Evolutionary conservation across 2,888 invertebrate species (phyloP), one percentile per base, ranked within the genome.

Genomic region (Drosophila subquinaria): DNA sequence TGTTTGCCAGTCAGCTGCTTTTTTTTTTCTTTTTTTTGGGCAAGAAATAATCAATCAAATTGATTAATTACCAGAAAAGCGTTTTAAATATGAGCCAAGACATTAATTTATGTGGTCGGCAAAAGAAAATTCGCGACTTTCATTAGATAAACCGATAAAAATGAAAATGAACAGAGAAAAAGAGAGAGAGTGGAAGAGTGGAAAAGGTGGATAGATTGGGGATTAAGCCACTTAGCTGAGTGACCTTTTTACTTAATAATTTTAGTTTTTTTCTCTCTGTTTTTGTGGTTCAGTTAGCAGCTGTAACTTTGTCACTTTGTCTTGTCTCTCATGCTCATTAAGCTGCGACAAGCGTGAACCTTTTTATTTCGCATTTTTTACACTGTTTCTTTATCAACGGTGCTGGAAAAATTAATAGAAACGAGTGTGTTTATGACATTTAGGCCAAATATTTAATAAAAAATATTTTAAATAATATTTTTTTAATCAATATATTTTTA

Each of bases 11-110:
- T 64, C 65, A 68, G 67, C 1, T 30, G 6, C 6, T 30, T 8
- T 30, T 30, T 30, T 30, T 30, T 30, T 30, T 27, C 1, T 27
- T 27, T 23, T 3, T 74, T 60, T 69, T 68, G 66, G 63, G 60
- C 69, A 68, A 47, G 62, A 77, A 77, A 83, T 86, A 76, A 90
- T 90, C 90, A 81, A 87, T 87, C 90, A 87, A 81, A 81, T 79
- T 87, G 87, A 87, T 90, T 90, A 87, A 87, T 87, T 87, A 86
- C 79, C 73, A 43, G 66, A 71, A 67, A 70, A 78, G 47, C 71
- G 73, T 82, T 85, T 83, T 75, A 83, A 74, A 87, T 83, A 76
- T 79, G 73, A 73, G 73, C 51, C 69, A 62, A 52, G 61, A 75
- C 83, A 88, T 83, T 82, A 85, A 83, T 88, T 83, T 83, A 66